Percentiles rank a stretch among this genome's conserved stretches.
Evolutionary conservation across 2,797 vertebrate species (phyloP).

Genomic region (Numenius phaeopus): DNA sequence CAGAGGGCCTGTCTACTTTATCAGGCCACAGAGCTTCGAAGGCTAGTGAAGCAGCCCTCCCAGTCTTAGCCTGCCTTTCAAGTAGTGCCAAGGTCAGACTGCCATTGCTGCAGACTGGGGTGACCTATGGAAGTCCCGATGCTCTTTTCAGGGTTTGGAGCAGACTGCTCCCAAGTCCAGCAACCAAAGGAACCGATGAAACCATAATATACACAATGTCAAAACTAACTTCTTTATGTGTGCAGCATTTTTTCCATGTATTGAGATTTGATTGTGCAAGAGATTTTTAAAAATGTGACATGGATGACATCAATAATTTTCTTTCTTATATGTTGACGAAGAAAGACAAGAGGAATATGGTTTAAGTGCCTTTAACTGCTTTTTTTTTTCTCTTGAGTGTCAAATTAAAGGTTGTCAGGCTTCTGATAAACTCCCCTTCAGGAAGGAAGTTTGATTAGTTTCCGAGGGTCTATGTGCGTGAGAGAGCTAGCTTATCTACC

Average conservation of each 20-base stretch:
- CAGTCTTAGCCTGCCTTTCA: neutral
- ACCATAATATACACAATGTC: neutral
- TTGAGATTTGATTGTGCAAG: neutral
- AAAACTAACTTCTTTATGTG: neutral
- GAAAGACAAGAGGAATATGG: neutral
- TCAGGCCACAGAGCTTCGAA: neutral
- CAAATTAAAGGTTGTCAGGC: neutral
- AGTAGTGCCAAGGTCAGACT: constrained; percentile 8
- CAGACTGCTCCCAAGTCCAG: neutral
- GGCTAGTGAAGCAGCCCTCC: neutral
- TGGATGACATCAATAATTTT: neutral
- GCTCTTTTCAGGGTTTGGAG: neutral
- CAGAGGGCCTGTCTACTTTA: neutral
- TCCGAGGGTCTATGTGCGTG: neutral
- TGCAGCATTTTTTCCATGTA: neutral
- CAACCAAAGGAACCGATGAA: neutral
- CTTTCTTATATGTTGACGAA: neutral
- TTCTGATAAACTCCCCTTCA: neutral
- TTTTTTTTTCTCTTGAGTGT: neutral
- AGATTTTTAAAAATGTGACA: neutral
- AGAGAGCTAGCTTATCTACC: neutral
- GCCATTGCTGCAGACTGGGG: neutral
- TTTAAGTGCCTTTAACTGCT: neutral
- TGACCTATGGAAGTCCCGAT: neutral
- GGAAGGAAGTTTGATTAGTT: neutral